Conservation (phyloP, 1,140 invertebrate genomes). For the Lordiphosa collinella region DNA sequence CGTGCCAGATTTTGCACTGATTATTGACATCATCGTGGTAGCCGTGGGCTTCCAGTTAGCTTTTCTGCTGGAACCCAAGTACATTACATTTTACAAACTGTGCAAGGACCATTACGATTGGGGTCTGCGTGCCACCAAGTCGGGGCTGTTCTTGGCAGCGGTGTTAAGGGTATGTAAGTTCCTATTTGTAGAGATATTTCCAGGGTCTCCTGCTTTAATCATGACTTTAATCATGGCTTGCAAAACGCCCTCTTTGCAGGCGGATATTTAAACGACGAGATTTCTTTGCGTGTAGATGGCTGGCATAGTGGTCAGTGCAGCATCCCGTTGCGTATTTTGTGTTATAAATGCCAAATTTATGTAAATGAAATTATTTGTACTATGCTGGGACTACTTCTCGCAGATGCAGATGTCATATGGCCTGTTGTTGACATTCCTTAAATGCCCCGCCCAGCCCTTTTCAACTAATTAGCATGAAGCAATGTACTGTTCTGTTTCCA, state of each 20-base stretch:
- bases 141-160: conserved; percentile 94
- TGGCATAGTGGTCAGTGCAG: too few relatives aligned
- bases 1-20: conserved; percentile 95
- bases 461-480: conserved; percentile 41
- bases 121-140: conserved; percentile 95
- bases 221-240: too few relatives aligned
- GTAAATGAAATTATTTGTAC: conserved; percentile 47
- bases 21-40: conserved; percentile 96
- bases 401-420: conserved; percentile 36
- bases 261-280: too few relatives aligned
- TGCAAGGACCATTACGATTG: conserved; percentile 97
- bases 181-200: too few relatives aligned
- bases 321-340: too few relatives aligned
- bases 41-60: conserved; percentile 95
- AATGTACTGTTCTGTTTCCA: conserved; percentile 15
- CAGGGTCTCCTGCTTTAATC: too few relatives aligned
- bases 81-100: conserved; percentile 93
- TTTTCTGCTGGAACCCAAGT: conserved; percentile 90
- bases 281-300: too few relatives aligned
- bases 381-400: background rate
- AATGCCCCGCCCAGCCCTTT: background rate
- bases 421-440: conserved; percentile 30
- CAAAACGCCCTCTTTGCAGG: too few relatives aligned
- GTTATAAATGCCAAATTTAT: conserved; percentile 39
- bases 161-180: conserved; percentile 84